These are phyloP conservation scores for Antennarius striatus DNA, from an alignment of 2,113 vertebrate species.

Conservation along the genomic window DNA sequence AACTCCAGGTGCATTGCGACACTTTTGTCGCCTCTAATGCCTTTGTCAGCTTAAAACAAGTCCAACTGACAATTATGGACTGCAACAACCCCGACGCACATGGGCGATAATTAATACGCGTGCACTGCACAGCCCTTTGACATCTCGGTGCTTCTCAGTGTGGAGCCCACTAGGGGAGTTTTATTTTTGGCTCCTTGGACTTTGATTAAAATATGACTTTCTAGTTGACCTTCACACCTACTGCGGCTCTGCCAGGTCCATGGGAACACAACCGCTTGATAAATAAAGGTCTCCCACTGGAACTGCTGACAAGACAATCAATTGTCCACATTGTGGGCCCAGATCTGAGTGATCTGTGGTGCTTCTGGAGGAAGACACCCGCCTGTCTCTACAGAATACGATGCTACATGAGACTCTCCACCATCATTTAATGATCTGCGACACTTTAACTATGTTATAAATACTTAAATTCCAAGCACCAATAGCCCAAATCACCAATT, in stretches of 20 bases:
- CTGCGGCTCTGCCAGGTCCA: slow-evolving; percentile 58
- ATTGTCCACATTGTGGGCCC: slow-evolving; percentile 26
- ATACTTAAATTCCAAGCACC: no score
- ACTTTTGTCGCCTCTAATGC: slow-evolving; percentile 36
- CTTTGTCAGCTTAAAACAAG: slow-evolving; percentile 31
- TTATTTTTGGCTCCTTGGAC: slow-evolving; percentile 72
- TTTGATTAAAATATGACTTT: slow-evolving; percentile 77
- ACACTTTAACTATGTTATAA: no score
- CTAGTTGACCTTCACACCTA: slow-evolving; percentile 73
- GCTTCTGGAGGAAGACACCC: not conserved
- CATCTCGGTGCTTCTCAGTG: slow-evolving; percentile 47
- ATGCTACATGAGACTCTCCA: not conserved
- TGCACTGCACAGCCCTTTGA: slow-evolving; percentile 46
- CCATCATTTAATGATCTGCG: no score
- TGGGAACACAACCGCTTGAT: slow-evolving; percentile 49
- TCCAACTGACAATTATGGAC: slow-evolving; percentile 60
- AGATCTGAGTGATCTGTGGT: not conserved
- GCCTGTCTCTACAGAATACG: not conserved
- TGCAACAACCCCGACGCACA: slow-evolving; percentile 40
- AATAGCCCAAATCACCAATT: no score
- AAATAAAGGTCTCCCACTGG: slow-evolving; percentile 54
- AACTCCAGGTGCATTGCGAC: slow-evolving; percentile 48
- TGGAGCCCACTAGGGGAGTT: slow-evolving; percentile 33
- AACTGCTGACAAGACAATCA: slow-evolving; percentile 64
- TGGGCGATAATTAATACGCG: slow-evolving; percentile 66